Conservation (phyloP, 1,140 invertebrate species). For the Drosophila micromelanica region DNA sequence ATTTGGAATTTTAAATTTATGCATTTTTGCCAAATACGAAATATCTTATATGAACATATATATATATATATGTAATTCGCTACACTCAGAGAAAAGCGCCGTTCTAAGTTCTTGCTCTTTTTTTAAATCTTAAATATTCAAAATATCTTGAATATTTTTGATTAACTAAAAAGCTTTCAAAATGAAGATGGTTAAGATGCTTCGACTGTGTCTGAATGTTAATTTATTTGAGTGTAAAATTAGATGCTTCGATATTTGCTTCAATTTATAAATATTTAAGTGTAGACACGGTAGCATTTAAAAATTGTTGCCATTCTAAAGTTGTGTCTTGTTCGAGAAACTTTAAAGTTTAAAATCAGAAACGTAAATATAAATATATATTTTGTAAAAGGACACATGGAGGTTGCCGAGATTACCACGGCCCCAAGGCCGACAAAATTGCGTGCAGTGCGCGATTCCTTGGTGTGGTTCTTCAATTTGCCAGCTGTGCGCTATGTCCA, state of each 20-base stretch:
- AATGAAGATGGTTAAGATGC: too few species aligned
- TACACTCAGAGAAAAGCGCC: not conserved
- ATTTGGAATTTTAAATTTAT: constrained; percentile 36
- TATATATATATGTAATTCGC: constrained; percentile 23
- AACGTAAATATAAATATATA: not conserved
- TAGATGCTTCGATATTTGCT: not conserved
- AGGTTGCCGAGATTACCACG: not conserved
- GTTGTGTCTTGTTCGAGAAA: constrained; percentile 6
- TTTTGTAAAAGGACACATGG: constrained; percentile 7
- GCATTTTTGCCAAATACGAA: constrained; percentile 27
- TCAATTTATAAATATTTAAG: not conserved
- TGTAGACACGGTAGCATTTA: not conserved
- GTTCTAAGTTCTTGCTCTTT: not conserved
- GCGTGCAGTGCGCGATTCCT: constrained; percentile 1
- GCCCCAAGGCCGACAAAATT: not conserved
- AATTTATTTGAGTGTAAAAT: not conserved
- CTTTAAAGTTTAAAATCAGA: not conserved
- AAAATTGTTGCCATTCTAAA: constrained; percentile 4
- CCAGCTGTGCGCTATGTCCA: constrained; percentile 30
- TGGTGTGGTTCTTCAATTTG: constrained; percentile 34
- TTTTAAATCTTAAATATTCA: too few species aligned
- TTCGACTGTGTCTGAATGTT: too few species aligned
- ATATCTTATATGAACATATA: constrained; percentile 12
- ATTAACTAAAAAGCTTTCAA: too few species aligned
- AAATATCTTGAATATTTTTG: too few species aligned